Percentiles rank a stretch among this genome's conserved stretches.
Conservation (phyloP, 1,140 invertebrate genomes). For the Diploscapter pachys region DNA sequence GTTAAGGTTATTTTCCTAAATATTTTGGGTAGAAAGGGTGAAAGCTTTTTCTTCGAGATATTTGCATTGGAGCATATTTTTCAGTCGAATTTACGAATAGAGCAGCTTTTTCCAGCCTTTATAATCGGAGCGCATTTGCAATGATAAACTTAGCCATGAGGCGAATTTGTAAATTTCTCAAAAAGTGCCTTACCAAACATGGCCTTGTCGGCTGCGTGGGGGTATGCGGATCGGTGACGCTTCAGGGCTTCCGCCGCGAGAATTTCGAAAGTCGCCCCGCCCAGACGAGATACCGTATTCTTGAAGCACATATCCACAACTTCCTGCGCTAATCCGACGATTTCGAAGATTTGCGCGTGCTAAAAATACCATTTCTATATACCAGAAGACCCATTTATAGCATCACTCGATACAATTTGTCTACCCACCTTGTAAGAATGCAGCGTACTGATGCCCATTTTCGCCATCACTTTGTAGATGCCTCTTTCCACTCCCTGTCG, state of each 20-base stretch:
- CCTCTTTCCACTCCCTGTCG: slow-evolving; percentile 62
- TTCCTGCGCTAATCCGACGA: slow-evolving; percentile 85
- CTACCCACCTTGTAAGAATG: slow-evolving; percentile 83
- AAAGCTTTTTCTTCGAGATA: too few relatives aligned
- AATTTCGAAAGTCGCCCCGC: slow-evolving; percentile 83
- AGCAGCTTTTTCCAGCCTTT: too few relatives aligned
- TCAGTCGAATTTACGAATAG: too few relatives aligned
- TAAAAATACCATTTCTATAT: slow-evolving; percentile 40
- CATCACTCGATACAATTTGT: slow-evolving; percentile 29
- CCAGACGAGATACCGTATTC: slow-evolving; percentile 89
- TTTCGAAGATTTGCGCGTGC: slow-evolving; percentile 98
- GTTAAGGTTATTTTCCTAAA: too few relatives aligned
- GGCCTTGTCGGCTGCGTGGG: slow-evolving; percentile 61
- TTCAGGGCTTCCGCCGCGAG: slow-evolving; percentile 82
- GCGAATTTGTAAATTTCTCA: background rate
- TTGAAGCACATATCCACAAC: slow-evolving; percentile 92
- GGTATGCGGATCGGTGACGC: slow-evolving; percentile 77
- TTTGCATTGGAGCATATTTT: too few relatives aligned
- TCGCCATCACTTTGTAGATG: slow-evolving; percentile 82
- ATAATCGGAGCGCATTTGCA: too few relatives aligned
- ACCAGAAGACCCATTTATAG: slow-evolving; percentile 4
- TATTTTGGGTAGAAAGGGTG: too few relatives aligned
- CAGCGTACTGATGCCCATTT: slow-evolving; percentile 98
- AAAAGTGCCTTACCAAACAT: slow-evolving; percentile 14
- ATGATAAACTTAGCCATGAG: too few relatives aligned